Evolutionary conservation across 2,797 vertebrate genomes (phyloP), one percentile per base, ranked within the genome.

Genomic region (Bradypodion pumilum): DNA sequence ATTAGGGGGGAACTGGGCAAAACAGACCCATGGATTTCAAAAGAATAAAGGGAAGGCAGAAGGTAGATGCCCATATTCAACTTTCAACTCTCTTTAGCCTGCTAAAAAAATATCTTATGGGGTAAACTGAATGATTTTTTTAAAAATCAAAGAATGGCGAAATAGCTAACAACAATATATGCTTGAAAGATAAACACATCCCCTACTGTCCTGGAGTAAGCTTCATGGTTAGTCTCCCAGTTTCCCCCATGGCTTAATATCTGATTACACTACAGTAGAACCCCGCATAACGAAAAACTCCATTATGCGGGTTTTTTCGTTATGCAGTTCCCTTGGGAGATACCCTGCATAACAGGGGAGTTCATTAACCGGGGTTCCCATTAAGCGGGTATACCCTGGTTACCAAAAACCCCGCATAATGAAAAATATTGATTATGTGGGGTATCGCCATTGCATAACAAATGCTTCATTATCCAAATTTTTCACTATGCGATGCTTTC

Each of bases 1-100:
- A 80, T 90, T 89, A 70, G 69, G 83, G 60, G 16, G 86, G 91
- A 88, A 74, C 90, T 81, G 92, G 92, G 80, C 40, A 0, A 0
- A 70, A 75, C 88, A 90, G 89, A 89, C 73, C 27, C 83, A 75
- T 74, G 60, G 9, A 80, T 89, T 91, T 87, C 85, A 63, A 79
- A 85, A 52, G 75, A 82, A 35, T 74, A 82, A 85, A 82, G 78
- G 87, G 69, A 87, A 78, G 21, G 32, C 7, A 87, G 69, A 85
- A 84, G 21, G 1, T 0, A 89, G 86, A 86, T 85, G 32, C 29
- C 62, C 70, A 88, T 77, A 74, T 86, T 65, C 83, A 77, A 86
- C 75, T 81, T 44, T 49, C 86, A 83, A 49, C 19, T 35, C 27
- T 83, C 59, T 32, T 42, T 5, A 23, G 5, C 79, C 52, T 25